Evolutionary conservation across 2,113 vertebrate genomes (phyloP), one percentile per base, ranked within the genome.

Genomic region (Pyrgilauda ruficollis): DNA sequence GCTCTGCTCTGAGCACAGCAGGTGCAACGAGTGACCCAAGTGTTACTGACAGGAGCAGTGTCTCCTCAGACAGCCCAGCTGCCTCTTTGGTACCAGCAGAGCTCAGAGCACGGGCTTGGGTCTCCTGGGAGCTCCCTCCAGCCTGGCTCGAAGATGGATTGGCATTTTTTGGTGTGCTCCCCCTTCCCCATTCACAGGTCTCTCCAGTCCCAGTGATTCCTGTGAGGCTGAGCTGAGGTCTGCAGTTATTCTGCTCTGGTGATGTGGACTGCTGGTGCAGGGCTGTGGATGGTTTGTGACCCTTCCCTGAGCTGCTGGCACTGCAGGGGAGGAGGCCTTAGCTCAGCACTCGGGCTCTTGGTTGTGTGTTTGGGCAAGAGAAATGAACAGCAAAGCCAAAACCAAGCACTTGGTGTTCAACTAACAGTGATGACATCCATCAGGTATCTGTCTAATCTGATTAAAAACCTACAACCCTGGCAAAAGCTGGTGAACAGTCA

Each of bases 181-280:
- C 43, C 23, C 17, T 67, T 61, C 67, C 11, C 44, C 15, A 0
- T 13, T 68, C 44, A 15, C 19, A 7, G 21, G 28, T 28, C 31
- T 53, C 11, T 72, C 30, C 26, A 47, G 77, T 15, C 2, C 13
- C 8, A 0, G 3, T 26, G 27, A 15, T 14, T 52, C 9, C 64
- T 37, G 52, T 19, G 76, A 26, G 37, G 27, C 43, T 68, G 26
- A 72, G 68, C 39, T 69, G 74, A 59, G 15, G 30, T 26, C 52
- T 70, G 68, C 68, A 70, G 63, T 43, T 41, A 0, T 14, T 87
- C 33, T 67, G 33, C 13, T 13, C 41, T 39, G 30, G 5, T 0
- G 1, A 5, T 31, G 21, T 13, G 41, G 11, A 5, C 18, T 2
- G 0, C 17, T 61, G 66, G 28, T 59, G 27, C n/a, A 12, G 27